These are phyloP conservation scores for Philereme vetulata DNA, from an alignment of 2,888 invertebrate genomes.

Conservation along the genomic window DNA sequence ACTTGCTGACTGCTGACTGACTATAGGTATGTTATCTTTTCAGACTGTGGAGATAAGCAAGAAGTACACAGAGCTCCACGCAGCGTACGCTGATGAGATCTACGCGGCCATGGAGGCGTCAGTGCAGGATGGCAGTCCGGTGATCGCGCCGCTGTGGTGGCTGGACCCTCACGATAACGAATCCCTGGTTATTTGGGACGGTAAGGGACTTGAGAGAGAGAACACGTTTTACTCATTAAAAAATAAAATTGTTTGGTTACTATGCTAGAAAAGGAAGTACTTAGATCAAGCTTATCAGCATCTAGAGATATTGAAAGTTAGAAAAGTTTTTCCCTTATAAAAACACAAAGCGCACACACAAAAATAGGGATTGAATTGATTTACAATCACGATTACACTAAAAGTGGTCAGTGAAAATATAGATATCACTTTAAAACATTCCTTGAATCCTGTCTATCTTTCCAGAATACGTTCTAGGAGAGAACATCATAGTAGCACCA, in stretches of 20 bases:
- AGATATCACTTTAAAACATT: too few species aligned
- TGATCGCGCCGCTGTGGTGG: constrained; percentile 95
- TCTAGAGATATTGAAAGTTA: too few species aligned
- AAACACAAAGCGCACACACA: too few species aligned
- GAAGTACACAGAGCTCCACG: constrained; percentile 87
- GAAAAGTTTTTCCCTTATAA: too few species aligned
- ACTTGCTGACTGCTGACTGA: too few species aligned
- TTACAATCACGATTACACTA: too few species aligned
- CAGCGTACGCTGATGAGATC: constrained; percentile 84
- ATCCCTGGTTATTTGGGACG: constrained; percentile 84
- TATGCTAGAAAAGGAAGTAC: too few species aligned
- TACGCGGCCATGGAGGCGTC: constrained; percentile 85
- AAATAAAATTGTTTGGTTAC: too few species aligned
- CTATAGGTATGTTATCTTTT: constrained; percentile 39
- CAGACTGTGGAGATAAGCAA: constrained; percentile 86
- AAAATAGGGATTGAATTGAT: too few species aligned
- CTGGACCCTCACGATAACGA: constrained; percentile 86
- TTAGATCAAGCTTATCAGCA: too few species aligned
- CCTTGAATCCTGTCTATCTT: constrained; percentile 11
- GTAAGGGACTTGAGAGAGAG: constrained; percentile 56
- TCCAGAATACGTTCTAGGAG: constrained; percentile 91
- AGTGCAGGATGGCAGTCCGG: constrained; percentile 85
- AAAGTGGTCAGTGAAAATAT: too few species aligned
- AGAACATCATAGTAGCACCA: constrained; percentile 90
- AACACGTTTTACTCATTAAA: too few species aligned